Conservation (phyloP, 2,888 invertebrate species). For the Scaptomyza tumidula region DNA sequence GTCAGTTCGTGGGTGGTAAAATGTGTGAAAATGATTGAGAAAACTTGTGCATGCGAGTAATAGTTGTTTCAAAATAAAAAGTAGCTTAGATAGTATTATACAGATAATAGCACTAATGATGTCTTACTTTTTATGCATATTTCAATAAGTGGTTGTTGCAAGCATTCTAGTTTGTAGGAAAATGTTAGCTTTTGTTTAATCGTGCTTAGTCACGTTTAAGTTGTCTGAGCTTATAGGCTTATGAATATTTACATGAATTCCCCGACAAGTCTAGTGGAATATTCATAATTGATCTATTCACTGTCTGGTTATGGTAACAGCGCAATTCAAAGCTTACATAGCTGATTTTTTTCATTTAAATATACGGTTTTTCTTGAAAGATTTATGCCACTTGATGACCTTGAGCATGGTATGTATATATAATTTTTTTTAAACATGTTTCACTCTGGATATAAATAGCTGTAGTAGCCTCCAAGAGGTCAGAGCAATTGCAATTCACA, state of each 20-base stretch:
- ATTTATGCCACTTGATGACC: conserved; percentile 70
- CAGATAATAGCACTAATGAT: conserved; percentile 14
- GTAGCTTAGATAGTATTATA: conserved; percentile 2
- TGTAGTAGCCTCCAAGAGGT: conserved; percentile 54
- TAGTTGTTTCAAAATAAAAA: background rate
- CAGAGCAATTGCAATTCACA: conserved; percentile 45
- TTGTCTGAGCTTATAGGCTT: background rate
- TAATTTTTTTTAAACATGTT: conserved; percentile 41
- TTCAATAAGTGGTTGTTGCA: background rate
- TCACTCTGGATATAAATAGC: conserved; percentile 61
- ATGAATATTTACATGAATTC: conserved; percentile 20
- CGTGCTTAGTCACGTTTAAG: conserved; percentile 16
- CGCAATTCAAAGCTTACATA: background rate
- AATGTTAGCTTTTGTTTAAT: conserved; percentile 1
- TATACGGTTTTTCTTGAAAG: conserved; percentile 48
- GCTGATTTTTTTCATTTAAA: conserved; percentile 1
- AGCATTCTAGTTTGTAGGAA: background rate
- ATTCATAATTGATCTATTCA: conserved; percentile 9
- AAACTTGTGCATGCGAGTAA: conserved; percentile 1
- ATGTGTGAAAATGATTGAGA: conserved; percentile 5
- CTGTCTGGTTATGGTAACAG: background rate
- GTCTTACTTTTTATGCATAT: conserved; percentile 3
- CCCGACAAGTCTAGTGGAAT: conserved; percentile 6
- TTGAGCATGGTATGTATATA: conserved; percentile 52
- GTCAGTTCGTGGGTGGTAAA: background rate